These are phyloP conservation scores for Halcyon malimbica DNA, from an alignment of 2,113 vertebrate species.

Conservation along the genomic window DNA sequence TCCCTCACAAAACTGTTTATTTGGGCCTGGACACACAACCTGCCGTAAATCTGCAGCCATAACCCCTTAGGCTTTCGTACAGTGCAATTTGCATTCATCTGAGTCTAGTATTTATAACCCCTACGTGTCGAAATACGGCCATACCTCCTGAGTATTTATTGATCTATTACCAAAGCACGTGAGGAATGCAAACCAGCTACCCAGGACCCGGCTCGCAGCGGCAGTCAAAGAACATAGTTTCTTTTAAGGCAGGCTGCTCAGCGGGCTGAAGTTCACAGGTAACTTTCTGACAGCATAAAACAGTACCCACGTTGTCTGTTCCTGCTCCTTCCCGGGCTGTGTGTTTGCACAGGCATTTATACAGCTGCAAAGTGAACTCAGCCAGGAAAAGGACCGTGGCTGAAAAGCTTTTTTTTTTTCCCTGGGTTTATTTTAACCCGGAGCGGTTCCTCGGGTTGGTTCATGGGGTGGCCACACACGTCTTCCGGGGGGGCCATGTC, in stretches of 20 bases:
- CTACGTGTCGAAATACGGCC: not conserved
- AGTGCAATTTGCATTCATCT: not conserved
- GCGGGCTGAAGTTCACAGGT: not conserved
- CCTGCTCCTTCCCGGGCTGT: not conserved
- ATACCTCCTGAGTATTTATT: not conserved
- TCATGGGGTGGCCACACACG: not conserved
- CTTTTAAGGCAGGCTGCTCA: not conserved
- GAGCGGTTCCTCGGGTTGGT: not conserved
- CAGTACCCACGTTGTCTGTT: not conserved
- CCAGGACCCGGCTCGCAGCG: not conserved
- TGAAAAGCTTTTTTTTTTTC: not conserved
- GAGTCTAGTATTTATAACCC: not conserved
- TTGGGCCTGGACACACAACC: not conserved
- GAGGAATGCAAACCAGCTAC: constrained; percentile 1
- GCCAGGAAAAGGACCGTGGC: not conserved
- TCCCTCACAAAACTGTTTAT: not conserved
- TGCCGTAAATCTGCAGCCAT: not conserved
- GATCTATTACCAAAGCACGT: not conserved
- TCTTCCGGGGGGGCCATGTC: not conserved
- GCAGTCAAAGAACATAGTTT: not conserved
- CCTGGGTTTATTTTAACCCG: not conserved
- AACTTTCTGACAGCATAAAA: not conserved
- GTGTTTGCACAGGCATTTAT: not conserved
- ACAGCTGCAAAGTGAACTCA: not conserved
- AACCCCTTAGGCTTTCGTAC: not conserved